phyloP scores from a whole-genome alignment of 2,113 vertebrate species.

The Pipa parva region DNA sequence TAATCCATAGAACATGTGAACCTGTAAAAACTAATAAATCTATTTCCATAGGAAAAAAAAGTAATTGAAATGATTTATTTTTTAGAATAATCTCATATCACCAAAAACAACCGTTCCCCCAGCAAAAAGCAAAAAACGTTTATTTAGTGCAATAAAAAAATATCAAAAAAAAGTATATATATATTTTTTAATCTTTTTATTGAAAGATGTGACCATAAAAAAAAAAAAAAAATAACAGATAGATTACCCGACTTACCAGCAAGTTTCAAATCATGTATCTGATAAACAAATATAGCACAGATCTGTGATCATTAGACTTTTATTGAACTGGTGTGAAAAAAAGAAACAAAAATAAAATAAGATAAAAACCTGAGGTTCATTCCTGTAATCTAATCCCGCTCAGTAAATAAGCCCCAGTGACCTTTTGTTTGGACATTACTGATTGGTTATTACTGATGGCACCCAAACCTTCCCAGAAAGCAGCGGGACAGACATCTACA shows the following conservation, averaged over 20 bases:
- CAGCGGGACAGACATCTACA: conserved; percentile 70
- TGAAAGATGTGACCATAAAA: conserved; percentile 85
- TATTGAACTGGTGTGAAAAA: conserved; percentile 75
- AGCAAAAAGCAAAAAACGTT: too few species aligned
- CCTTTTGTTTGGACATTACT: conserved; percentile 40
- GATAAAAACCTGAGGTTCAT: conserved; percentile 85
- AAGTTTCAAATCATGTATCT: conserved; percentile 77
- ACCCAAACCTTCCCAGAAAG: conserved; percentile 67
- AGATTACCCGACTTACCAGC: conserved; percentile 77
- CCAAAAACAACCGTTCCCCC: too few species aligned
- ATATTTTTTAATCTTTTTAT: conserved; percentile 64
- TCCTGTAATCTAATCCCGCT: conserved; percentile 64
- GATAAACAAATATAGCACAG: conserved; percentile 61
- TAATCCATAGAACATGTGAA: too few species aligned
- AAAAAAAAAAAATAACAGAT: conserved; percentile 53
- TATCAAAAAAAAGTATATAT: not conserved
- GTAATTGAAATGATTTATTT: too few species aligned
- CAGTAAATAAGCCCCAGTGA: conserved; percentile 43
- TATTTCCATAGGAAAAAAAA: too few species aligned
- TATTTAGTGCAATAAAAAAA: not conserved
- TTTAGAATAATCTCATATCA: not conserved
- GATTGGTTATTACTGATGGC: conserved; percentile 65
- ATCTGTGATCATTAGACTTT: conserved; percentile 58
- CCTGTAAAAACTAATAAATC: too few species aligned
- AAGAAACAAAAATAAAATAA: too few species aligned